phyloP scores from a whole-genome alignment of 2,888 invertebrate species.

The Poecilus cupreus region DNA sequence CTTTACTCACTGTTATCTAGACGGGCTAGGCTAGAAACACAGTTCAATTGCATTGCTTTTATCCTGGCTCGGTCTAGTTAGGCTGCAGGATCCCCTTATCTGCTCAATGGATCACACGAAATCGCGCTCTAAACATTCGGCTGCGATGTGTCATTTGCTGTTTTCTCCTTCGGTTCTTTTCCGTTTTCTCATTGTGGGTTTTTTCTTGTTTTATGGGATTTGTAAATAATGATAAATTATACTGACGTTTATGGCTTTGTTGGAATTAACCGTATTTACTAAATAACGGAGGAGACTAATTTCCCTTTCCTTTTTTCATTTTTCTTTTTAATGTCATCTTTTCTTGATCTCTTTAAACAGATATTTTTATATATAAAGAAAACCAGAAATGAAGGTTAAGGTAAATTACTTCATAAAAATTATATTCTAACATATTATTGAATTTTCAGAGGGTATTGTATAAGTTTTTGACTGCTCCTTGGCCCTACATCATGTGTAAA shows the following conservation, averaged over 20 bases:
- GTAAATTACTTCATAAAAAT: too few species aligned
- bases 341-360: neutral
- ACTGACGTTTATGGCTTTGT: conserved; percentile 20
- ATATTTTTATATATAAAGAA: too few species aligned
- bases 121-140: conserved; percentile 61
- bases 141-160: conserved; percentile 52
- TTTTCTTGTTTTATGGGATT: conserved; percentile 25
- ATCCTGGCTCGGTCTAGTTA: conserved; percentile 44
- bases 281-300: conserved; percentile 22
- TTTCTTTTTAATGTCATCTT: neutral
- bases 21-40: conserved; percentile 44
- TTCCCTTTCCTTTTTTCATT: neutral
- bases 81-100: conserved; percentile 59
- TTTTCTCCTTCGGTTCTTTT: conserved; percentile 34
- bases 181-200: neutral
- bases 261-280: conserved; percentile 16
- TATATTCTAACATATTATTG: too few species aligned
- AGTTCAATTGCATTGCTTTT: conserved; percentile 57
- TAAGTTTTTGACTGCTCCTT: too few species aligned
- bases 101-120: conserved; percentile 62
- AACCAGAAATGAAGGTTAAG: too few species aligned
- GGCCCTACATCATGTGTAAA: too few species aligned
- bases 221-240: conserved; percentile 42
- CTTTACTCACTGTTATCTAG: conserved; percentile 52
- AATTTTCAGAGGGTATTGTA: too few species aligned